These are phyloP conservation scores for Falco punctatus DNA, from an alignment of 2,113 vertebrate species.

Conservation along the genomic window DNA sequence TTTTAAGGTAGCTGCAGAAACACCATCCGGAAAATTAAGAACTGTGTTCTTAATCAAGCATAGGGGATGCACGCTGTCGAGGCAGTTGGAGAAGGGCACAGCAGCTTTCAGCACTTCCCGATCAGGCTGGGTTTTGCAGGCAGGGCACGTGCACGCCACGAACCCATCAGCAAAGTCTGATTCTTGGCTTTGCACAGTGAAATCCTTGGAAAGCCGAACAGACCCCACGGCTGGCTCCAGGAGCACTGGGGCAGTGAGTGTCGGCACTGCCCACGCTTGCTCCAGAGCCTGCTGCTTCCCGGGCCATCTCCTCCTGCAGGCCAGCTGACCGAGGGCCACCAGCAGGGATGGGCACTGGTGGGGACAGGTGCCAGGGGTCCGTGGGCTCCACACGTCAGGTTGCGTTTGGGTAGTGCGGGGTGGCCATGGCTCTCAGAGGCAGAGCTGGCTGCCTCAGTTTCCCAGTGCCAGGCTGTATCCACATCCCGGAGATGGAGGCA, in stretches of 20 bases:
- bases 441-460: not conserved
- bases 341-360: not conserved
- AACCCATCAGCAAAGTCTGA: not conserved
- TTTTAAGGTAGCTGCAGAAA: not conserved
- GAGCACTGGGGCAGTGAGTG: not conserved
- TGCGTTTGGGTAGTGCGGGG: not conserved
- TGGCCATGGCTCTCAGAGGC: not conserved
- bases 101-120: not conserved
- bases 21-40: not conserved
- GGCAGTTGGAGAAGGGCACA: not conserved
- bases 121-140: not conserved
- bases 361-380: not conserved
- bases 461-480: not conserved
- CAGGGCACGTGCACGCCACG: accelerated
- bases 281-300: not conserved
- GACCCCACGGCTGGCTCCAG: accelerated
- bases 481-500: not conserved
- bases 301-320: accelerated
- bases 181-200: not conserved
- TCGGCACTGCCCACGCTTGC: accelerated
- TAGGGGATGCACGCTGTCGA: not conserved
- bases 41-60: not conserved
- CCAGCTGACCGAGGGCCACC: not conserved
- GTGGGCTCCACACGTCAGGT: accelerated
- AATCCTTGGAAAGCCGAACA: not conserved